Evolutionary conservation across 2,888 invertebrate species (phyloP), one percentile per base, ranked within the genome.

Genomic region (Pilophorus perplexus): DNA sequence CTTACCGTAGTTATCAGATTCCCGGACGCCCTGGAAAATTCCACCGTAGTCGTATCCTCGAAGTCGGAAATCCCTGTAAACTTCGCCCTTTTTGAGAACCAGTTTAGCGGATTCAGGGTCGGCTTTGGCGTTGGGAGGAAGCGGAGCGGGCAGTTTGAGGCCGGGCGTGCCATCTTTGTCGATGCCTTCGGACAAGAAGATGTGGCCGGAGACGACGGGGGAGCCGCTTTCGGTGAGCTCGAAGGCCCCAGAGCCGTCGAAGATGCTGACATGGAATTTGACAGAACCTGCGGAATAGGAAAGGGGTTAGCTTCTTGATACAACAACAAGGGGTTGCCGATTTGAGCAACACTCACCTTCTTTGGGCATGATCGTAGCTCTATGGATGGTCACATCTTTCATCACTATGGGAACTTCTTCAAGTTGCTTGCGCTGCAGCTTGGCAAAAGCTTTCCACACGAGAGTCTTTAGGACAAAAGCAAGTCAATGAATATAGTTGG

Each of bases 361-460:
- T 75, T 90, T 90, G 22, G 91, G 90, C 78, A 98, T 82, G 72
- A 97, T 93, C 3, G 97, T 98, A 2, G 98, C 97, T 62, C 95
- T 85, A 74, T 89, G 88, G 77, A 99, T 94, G 72, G 89, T 87
- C 1, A 97, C 84, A 78, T 98, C 85, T 78, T 97, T 93, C 72
- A 99, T 82, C 2, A 92, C 81, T 0, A 99, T 87, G 0, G 95
- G 87, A 28, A 90, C 83, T 74, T 91, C 86, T 73, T 91, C 87
- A 72, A 81, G 84, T 71, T 89, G 87, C 66, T 80, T 82, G 64
- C 88, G 88, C 70, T 84, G 82, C 70, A 90, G 79, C 77, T 92
- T 93, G 2, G 93, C 91, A 74, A 88, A 85, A 0, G 90, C 89
- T 76, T 86, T 87, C 94, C 94, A 94, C 2, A 88, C 92, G 16